Evolutionary conservation across 1,140 invertebrate species (phyloP).

Genomic region (Drosophila kikkawai): DNA sequence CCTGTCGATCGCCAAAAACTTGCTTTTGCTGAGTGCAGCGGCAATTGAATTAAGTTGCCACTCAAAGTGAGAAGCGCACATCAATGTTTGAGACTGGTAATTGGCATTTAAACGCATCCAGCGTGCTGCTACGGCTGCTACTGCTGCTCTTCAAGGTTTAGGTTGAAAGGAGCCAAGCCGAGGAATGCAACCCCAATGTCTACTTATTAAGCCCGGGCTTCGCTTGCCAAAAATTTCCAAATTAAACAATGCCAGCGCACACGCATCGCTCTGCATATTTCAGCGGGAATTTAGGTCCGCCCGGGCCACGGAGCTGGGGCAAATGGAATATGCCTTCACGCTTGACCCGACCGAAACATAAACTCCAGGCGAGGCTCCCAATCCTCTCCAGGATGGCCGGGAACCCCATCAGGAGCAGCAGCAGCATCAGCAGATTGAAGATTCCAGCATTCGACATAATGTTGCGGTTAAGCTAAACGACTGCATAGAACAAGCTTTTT

Average conservation of each 20-base stretch:
- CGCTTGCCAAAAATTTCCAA: conserved; percentile 47
- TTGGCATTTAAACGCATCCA: conserved; percentile 56
- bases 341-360: conserved; percentile 74
- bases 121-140: neutral
- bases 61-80: conserved; percentile 69
- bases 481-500: conserved; percentile 83
- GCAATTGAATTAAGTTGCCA: conserved; percentile 76
- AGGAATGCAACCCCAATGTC: conserved; percentile 36
- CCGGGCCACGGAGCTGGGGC: conserved; percentile 32
- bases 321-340: conserved; percentile 74
- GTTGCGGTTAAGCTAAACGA: conserved; percentile 81
- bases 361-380: conserved; percentile 52
- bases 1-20: conserved; percentile 52
- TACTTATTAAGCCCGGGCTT: conserved; percentile 33
- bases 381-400: conserved; percentile 5
- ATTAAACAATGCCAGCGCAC: conserved; percentile 46
- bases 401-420: conserved; percentile 31
- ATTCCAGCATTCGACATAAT: conserved; percentile 82
- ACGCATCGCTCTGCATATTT: conserved; percentile 69
- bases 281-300: conserved; percentile 55
- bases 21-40: conserved; percentile 66
- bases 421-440: conserved; percentile 72
- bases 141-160: conserved; percentile 19
- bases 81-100: conserved; percentile 70
- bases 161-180: neutral